phyloP scores from a whole-genome alignment of 2,888 invertebrate genomes.

The Tuberolachnus salignus region DNA sequence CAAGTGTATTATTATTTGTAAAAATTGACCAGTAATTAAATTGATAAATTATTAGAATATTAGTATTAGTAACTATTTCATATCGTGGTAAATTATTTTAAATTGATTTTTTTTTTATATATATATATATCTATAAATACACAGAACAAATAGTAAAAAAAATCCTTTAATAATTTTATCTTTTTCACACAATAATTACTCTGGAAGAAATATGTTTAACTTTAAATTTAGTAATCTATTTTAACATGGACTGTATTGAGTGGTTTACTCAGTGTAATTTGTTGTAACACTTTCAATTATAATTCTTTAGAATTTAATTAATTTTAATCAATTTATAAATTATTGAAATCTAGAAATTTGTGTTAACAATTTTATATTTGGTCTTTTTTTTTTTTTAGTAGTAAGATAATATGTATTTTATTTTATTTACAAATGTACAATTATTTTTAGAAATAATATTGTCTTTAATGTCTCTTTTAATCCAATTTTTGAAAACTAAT shows the following conservation, averaged over 20 bases:
- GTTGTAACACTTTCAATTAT: neutral
- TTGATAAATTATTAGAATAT: neutral
- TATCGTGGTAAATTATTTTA: neutral
- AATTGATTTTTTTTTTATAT: neutral
- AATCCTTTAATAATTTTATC: neutral
- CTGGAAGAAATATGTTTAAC: neutral
- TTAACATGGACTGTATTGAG: neutral
- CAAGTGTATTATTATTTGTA: constrained; percentile 15
- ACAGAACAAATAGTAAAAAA: neutral
- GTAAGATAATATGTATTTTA: neutral
- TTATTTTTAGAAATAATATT: neutral
- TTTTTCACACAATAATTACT: neutral
- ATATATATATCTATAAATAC: too few relatives aligned
- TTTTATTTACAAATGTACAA: constrained; percentile 1
- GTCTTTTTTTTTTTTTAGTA: too few relatives aligned
- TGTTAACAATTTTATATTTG: too few relatives aligned
- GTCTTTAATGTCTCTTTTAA: too few relatives aligned
- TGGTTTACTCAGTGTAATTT: neutral
- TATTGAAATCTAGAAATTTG: too few relatives aligned
- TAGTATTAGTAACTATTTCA: too few relatives aligned
- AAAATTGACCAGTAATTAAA: constrained; percentile 19
- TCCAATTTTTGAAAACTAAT: too few relatives aligned
- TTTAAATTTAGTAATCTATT: neutral
- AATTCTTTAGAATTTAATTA: too few relatives aligned
- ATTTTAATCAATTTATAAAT: too few relatives aligned